A percentile compares a stretch with the other conserved stretches of the same genome.
These are phyloP conservation scores for Drosophila anomalata DNA, from an alignment of 2,888 invertebrate species.

Conservation along the genomic window DNA sequence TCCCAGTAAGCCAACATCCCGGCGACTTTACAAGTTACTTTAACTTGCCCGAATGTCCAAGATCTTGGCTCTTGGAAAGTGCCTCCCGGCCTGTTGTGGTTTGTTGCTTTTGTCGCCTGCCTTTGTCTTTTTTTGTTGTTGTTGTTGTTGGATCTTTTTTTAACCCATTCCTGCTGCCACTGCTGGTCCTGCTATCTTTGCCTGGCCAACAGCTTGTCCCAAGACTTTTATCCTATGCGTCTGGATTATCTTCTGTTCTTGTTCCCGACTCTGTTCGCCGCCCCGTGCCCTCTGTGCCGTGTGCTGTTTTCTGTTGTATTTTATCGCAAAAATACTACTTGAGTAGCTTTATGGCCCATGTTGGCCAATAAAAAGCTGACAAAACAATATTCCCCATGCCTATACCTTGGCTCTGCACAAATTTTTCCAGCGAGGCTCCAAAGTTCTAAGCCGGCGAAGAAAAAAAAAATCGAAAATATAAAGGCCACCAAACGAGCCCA, in stretches of 20 bases:
- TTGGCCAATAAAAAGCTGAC: conserved; percentile 81
- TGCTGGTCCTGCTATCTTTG: conserved; percentile 24
- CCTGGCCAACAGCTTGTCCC: conserved; percentile 65
- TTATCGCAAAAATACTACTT: conserved; percentile 82
- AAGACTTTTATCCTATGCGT: conserved; percentile 75
- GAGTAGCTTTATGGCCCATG: conserved; percentile 80
- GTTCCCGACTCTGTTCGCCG: conserved; percentile 37
- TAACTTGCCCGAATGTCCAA: conserved; percentile 60
- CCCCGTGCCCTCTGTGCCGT: conserved; percentile 27
- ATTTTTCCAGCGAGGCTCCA: conserved; percentile 45
- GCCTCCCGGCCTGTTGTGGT: conserved; percentile 54
- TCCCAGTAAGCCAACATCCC: conserved; percentile 27
- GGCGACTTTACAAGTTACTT: conserved; percentile 76
- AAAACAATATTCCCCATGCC: conserved; percentile 75
- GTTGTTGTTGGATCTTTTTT: conserved; percentile 17
- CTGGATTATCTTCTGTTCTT: conserved; percentile 47
- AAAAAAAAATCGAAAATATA: conserved; percentile 17
- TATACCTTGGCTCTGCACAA: conserved; percentile 38
- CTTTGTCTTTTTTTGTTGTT: conserved; percentile 28
- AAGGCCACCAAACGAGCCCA: conserved; percentile 65
- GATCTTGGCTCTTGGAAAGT: conserved; percentile 55
- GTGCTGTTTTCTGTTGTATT: conserved; percentile 72
- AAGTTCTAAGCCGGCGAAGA: conserved; percentile 11
- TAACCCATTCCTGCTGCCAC: conserved; percentile 47
- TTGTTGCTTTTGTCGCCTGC: conserved; percentile 63